Conservation (phyloP, 1,140 invertebrate species). For the Drosophila carrolli region DNA sequence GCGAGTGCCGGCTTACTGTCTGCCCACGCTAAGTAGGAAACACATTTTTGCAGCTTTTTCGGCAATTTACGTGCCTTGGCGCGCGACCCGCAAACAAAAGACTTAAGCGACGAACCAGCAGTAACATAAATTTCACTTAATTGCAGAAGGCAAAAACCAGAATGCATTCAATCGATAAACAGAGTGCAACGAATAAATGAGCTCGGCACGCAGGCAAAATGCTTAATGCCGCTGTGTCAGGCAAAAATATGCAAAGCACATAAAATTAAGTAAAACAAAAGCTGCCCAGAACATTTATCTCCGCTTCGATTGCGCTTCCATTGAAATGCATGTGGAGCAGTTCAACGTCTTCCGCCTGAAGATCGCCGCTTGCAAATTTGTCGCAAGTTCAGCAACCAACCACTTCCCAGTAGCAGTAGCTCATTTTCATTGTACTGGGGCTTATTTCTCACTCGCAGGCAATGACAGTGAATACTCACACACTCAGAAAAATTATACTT, state of each 20-base stretch:
- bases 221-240: conserved; percentile 55
- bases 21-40: conserved; percentile 78
- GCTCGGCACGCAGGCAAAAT: conserved; percentile 75
- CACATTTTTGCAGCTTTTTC: conserved; percentile 50
- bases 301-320: conserved; percentile 59
- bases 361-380: conserved; percentile 58
- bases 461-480: conserved; percentile 46
- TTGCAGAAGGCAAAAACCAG: conserved; percentile 65
- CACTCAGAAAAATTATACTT: background rate
- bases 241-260: conserved; percentile 76
- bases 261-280: conserved; percentile 76
- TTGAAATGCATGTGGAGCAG: conserved; percentile 67
- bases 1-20: conserved; percentile 38
- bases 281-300: conserved; percentile 71
- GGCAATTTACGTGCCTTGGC: conserved; percentile 76
- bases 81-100: conserved; percentile 76
- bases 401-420: conserved; percentile 59
- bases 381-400: conserved; percentile 29
- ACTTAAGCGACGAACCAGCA: conserved; percentile 78
- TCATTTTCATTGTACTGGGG: conserved; percentile 62
- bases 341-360: conserved; percentile 44
- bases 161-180: conserved; percentile 81
- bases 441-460: conserved; percentile 59
- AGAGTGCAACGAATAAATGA: conserved; percentile 71
- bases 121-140: conserved; percentile 83